Conservation (phyloP, 2,888 invertebrate genomes). For the Cyrtodaria siliqua region DNA sequence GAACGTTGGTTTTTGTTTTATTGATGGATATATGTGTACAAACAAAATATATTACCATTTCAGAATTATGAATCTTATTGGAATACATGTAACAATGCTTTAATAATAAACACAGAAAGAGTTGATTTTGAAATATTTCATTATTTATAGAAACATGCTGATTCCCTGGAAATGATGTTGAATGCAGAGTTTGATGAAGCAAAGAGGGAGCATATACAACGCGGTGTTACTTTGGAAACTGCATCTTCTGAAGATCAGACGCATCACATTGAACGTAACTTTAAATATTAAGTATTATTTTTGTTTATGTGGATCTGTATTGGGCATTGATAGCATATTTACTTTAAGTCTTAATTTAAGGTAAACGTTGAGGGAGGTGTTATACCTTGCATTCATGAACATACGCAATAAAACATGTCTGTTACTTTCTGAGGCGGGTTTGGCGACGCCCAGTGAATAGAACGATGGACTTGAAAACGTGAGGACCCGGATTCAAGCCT, state of each 20-base stretch:
- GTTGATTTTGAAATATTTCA: no score
- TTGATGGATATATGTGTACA: no score
- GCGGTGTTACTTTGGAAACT: constrained; percentile 3
- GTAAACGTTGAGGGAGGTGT: not conserved
- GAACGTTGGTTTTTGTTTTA: no score
- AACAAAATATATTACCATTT: no score
- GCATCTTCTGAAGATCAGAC: not conserved
- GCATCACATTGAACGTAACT: not conserved
- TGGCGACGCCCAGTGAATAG: no score
- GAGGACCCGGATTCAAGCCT: no score
- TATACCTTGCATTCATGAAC: not conserved
- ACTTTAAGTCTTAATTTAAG: not conserved
- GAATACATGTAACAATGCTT: no score
- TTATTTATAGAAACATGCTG: no score
- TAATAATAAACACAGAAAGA: no score
- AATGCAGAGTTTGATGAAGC: constrained; percentile 55
- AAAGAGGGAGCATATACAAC: constrained; percentile 31
- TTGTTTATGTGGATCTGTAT: not conserved
- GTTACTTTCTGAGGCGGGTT: not conserved
- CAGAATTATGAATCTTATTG: no score
- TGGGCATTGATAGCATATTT: not conserved
- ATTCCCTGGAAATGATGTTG: constrained; percentile 66
- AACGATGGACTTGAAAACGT: no score
- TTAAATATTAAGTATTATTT: not conserved
- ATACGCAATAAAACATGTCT: not conserved